A percentile compares a stretch with the other conserved stretches of the same genome.
phyloP scores from a whole-genome alignment of 2,113 vertebrate species.

The Sula dactylatra region DNA sequence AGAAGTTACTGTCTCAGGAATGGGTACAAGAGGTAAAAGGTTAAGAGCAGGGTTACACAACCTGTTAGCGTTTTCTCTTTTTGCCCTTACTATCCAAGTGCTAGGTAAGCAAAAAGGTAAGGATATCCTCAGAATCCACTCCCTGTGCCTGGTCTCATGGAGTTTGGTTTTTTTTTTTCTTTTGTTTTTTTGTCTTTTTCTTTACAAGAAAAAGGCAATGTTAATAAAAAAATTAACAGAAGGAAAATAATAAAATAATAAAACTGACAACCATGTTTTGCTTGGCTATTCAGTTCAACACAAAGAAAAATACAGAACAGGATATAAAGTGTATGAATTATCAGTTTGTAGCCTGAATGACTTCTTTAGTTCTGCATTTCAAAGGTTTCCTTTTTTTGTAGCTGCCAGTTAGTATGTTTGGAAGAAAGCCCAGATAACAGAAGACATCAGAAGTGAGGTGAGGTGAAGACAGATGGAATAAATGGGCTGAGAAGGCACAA shows the following conservation, averaged over 20 bases:
- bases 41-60: not conserved
- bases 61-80: not conserved
- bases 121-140: not conserved
- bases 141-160: not conserved
- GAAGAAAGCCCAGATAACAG: slow-evolving; percentile 65
- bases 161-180: not conserved
- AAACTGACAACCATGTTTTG: not conserved
- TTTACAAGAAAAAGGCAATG: not conserved
- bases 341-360: slow-evolving; percentile 22
- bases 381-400: slow-evolving; percentile 52
- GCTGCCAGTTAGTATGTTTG: slow-evolving; percentile 48
- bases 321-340: slow-evolving; percentile 54
- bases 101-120: not conserved
- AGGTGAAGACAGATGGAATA: slow-evolving; percentile 58
- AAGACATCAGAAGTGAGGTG: slow-evolving; percentile 54
- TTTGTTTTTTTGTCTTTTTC: not conserved
- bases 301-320: slow-evolving; percentile 25
- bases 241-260: not conserved
- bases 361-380: slow-evolving; percentile 51
- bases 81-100: not conserved
- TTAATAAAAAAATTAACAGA: not conserved
- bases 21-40: not conserved
- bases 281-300: slow-evolving; percentile 7
- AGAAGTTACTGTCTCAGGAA: not conserved
- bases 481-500: slow-evolving; percentile 43